Evolutionary conservation across 2,113 vertebrate species (phyloP), one percentile per base, ranked within the genome.

Genomic region (Datnioides undecimradiatus): DNA sequence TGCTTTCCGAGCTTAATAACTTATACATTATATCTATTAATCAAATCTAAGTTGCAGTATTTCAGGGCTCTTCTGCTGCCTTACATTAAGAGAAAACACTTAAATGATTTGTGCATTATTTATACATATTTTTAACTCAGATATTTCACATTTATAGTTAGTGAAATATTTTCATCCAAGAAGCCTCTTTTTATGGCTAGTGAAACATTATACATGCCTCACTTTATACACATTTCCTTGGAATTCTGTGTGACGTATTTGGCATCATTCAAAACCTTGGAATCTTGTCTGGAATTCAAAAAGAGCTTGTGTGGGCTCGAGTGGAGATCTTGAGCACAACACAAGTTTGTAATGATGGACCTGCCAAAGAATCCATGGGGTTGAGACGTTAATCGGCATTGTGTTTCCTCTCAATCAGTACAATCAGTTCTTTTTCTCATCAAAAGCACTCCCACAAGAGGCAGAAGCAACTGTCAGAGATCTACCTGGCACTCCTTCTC

Each of bases 401-500:
- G 23, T 10, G n/a, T 27, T 69, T 17, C 27, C 5, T 65, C 23
- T 65, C 16, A 40, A 43, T 2, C 1, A 49, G n/a, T 51, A 41
- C 21, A 70, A 23, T 57, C 27, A 41, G 17, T 66, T 2, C 38
- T 49, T 66, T 31, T 52, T 49, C 51, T 48, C 21, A 38, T 45
- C 27, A 33, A 48, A 55, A 74, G 12, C 13, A 5, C 45, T 48
- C 51, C 65, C 73, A 43, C 11, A 58, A 29, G 29, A 79, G 66
- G 8, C 11, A 16, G 31, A 8, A 29, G 66, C 36, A 71, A 25
- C 62, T 70, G 29, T 57, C 70, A 45, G 67, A 82, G 49, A 29
- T 72, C 67, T 59, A 72, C 83, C 80, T 58, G 29, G 70, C 45
- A 81, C 57, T 34, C 14, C 57, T 31, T 48, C 54, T 72, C 33